These are phyloP conservation scores for Phrynocephalus forsythii DNA, from an alignment of 2,797 vertebrate genomes.

Conservation along the genomic window DNA sequence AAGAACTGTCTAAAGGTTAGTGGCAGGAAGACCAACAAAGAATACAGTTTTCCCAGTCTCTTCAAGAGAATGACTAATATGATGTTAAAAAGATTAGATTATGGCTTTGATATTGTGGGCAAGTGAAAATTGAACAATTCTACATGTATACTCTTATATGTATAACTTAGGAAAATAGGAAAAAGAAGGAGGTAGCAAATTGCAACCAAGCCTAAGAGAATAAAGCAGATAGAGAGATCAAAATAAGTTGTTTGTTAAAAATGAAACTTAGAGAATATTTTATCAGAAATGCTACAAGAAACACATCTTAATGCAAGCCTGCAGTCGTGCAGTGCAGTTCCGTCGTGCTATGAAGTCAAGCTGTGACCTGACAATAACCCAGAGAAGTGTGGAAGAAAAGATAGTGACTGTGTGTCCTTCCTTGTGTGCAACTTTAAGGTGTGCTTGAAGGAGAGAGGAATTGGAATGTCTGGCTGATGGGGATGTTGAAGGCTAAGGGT, in stretches of 20 bases:
- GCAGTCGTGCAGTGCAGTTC: background rate
- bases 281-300: background rate
- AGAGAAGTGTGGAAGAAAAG: background rate
- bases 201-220: slow-evolving; percentile 3
- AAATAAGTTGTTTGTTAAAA: background rate
- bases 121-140: background rate
- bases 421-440: slow-evolving; percentile 1
- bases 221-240: background rate
- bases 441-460: background rate
- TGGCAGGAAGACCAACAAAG: background rate
- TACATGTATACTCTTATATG: background rate
- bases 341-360: background rate
- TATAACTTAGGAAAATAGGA: background rate
- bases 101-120: background rate
- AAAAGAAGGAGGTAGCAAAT: background rate
- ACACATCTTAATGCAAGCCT: background rate
- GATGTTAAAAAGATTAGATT: slow-evolving; percentile 2
- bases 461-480: background rate
- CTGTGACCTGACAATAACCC: slow-evolving; percentile 2
- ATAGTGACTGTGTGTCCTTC: background rate
- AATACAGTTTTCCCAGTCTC: background rate
- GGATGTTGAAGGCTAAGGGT: background rate
- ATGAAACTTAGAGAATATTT: background rate
- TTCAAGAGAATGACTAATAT: slow-evolving; percentile 19
- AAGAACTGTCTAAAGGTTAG: background rate